These are phyloP conservation scores for Falco berigora DNA, from an alignment of 2,797 vertebrate genomes.

Conservation along the genomic window DNA sequence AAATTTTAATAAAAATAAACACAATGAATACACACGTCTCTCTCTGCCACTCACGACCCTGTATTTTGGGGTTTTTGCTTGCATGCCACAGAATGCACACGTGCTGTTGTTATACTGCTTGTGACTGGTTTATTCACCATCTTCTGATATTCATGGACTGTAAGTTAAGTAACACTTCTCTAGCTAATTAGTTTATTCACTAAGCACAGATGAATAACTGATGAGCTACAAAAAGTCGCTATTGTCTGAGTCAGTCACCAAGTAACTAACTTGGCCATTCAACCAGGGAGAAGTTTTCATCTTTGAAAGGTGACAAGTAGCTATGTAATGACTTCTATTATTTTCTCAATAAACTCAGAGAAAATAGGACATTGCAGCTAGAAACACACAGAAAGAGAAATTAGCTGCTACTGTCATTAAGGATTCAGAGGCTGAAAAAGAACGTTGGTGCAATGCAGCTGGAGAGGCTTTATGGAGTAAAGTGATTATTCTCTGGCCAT, in stretches of 20 bases:
- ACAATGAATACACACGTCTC: not conserved
- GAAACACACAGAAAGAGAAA: conserved; percentile 47
- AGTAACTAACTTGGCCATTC: conserved; percentile 29
- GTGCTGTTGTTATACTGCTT: not conserved
- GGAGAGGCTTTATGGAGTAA: conserved; percentile 66
- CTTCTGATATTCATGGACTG: not conserved
- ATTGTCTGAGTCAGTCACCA: conserved; percentile 28
- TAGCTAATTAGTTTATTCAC: not conserved
- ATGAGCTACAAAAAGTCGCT: conserved; percentile 21
- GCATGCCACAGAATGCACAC: not conserved
- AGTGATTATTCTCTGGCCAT: conserved; percentile 71
- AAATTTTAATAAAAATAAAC: not conserved
- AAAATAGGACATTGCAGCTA: conserved; percentile 39
- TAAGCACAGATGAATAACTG: not conserved
- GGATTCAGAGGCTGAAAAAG: conserved; percentile 67
- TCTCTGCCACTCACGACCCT: not conserved
- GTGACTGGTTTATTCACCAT: not conserved
- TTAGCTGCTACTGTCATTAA: conserved; percentile 62
- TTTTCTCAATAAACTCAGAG: conserved; percentile 44
- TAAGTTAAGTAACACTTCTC: not conserved
- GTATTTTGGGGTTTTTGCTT: not conserved
- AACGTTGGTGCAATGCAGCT: conserved; percentile 74
- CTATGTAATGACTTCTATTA: conserved; percentile 55
- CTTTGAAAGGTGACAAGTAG: conserved; percentile 57
- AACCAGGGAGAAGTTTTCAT: conserved; percentile 30